Conservation (phyloP, 2,888 invertebrate genomes). For the Eumacrocentrus americanus region DNA sequence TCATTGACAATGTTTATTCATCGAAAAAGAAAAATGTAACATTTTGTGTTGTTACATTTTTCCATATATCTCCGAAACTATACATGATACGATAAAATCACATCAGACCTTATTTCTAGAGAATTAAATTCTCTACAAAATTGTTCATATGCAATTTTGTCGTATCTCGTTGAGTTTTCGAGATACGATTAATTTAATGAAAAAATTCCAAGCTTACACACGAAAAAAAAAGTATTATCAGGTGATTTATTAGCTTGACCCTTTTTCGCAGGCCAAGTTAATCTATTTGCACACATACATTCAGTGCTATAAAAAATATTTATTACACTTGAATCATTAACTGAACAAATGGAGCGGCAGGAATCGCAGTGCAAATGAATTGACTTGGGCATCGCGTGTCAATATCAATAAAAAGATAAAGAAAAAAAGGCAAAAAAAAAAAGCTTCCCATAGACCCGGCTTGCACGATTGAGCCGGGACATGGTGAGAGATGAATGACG, state of each 20-base stretch:
- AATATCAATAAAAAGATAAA: conserved; percentile 6
- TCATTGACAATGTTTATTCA: too few species aligned
- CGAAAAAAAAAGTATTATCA: background rate
- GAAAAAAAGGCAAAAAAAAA: background rate
- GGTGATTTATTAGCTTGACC: background rate
- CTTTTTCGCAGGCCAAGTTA: background rate
- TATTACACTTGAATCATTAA: background rate
- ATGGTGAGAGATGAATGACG: background rate
- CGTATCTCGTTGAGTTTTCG: too few species aligned
- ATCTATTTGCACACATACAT: background rate
- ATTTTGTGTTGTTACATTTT: too few species aligned
- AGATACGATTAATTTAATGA: too few species aligned
- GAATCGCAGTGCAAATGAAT: conserved; percentile 5
- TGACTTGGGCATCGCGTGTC: conserved; percentile 8
- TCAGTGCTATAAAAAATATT: background rate
- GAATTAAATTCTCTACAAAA: too few species aligned
- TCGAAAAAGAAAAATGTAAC: too few species aligned
- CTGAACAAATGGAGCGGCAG: too few species aligned
- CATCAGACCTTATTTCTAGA: too few species aligned
- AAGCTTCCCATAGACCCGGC: background rate
- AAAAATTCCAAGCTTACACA: too few species aligned
- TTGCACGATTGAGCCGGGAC: background rate
- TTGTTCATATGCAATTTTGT: too few species aligned
- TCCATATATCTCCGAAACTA: too few species aligned
- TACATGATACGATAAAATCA: too few species aligned